phyloP scores from a whole-genome alignment of 2,888 invertebrate species.

The Andrena minutula region DNA sequence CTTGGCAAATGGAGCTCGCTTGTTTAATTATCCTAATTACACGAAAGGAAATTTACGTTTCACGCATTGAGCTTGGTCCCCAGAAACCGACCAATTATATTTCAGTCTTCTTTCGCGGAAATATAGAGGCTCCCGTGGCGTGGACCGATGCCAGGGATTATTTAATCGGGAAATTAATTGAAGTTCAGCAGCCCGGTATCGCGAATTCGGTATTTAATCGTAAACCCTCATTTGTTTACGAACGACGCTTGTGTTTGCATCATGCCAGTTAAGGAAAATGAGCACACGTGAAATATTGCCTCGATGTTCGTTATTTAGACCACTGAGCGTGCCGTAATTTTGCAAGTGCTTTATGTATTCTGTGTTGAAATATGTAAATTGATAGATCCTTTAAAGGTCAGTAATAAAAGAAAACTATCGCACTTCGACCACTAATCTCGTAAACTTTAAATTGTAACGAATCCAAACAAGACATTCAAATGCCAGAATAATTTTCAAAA shows the following conservation, averaged over 20 bases:
- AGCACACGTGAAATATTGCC: background rate
- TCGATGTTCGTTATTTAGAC: background rate
- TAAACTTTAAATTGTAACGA: too few relatives aligned
- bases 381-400: too few relatives aligned
- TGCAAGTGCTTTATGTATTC: too few relatives aligned
- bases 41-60: background rate
- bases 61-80: background rate
- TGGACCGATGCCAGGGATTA: constrained; percentile 26
- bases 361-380: background rate
- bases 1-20: background rate
- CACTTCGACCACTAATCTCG: too few relatives aligned
- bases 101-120: background rate
- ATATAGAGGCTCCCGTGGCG: background rate
- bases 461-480: too few relatives aligned
- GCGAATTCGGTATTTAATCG: constrained; percentile 5
- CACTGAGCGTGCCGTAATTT: background rate
- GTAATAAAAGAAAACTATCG: too few relatives aligned
- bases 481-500: too few relatives aligned
- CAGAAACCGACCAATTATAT: background rate
- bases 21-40: constrained; percentile 4
- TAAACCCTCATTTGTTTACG: constrained; percentile 14
- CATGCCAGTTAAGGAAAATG: background rate
- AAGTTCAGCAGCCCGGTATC: background rate
- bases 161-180: constrained; percentile 32
- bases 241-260: background rate